A percentile compares a stretch with the other conserved stretches of the same genome.
Conservation (phyloP, 2,797 vertebrate genomes). For the Ibycter americanus region DNA sequence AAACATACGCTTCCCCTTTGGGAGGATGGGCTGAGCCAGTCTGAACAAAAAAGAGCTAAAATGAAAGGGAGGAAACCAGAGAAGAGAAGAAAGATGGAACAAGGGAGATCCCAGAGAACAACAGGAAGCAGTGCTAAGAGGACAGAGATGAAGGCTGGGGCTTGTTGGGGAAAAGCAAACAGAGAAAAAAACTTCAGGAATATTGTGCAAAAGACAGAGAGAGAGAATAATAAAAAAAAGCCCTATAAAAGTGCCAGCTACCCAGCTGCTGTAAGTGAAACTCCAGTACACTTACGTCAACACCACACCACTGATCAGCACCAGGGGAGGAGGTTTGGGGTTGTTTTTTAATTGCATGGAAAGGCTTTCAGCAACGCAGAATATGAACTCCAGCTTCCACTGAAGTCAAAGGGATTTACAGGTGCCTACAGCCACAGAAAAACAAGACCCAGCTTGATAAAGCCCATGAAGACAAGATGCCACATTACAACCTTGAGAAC, state of each 20-base stretch:
- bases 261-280: slow-evolving; percentile 31
- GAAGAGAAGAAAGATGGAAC: slow-evolving; percentile 59
- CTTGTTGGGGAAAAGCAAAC: background rate
- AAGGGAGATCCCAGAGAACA: slow-evolving; percentile 30
- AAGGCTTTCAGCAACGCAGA: background rate
- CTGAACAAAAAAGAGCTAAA: slow-evolving; percentile 28
- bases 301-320: background rate
- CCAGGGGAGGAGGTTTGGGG: background rate
- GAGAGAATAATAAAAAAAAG: background rate
- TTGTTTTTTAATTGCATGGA: background rate
- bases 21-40: slow-evolving; percentile 32
- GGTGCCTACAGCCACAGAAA: background rate
- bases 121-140: background rate
- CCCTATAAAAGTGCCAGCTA: slow-evolving; percentile 7
- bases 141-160: background rate
- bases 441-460: background rate
- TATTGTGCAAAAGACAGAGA: slow-evolving; percentile 3
- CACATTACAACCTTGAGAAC: background rate
- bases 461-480: background rate
- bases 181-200: background rate
- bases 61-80: slow-evolving; percentile 52
- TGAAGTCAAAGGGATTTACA: background rate
- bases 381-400: background rate
- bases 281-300: background rate
- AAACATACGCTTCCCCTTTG: slow-evolving; percentile 23